A percentile compares a stretch with the other conserved stretches of the same genome.
These are phyloP conservation scores for Leptinotarsa haldemani DNA, from an alignment of 2,888 invertebrate species.

Conservation along the genomic window DNA sequence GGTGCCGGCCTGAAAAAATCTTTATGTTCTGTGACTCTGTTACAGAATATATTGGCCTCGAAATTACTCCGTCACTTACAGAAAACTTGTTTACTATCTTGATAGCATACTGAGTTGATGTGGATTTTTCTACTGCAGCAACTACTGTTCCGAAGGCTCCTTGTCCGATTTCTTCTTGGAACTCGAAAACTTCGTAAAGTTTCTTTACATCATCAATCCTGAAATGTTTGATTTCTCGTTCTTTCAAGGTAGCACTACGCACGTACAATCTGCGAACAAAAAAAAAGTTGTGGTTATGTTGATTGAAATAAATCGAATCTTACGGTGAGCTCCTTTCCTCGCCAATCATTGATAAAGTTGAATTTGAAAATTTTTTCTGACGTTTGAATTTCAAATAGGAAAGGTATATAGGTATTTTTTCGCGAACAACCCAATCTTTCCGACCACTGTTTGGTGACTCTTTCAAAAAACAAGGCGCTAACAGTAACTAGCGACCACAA, in stretches of 20 bases:
- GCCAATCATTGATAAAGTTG: conserved; percentile 1
- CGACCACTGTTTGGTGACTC: too few species aligned
- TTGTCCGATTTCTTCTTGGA: conserved; percentile 63
- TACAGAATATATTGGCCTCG: not conserved
- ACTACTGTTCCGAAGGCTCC: conserved; percentile 65
- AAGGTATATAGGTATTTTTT: not conserved
- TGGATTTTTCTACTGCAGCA: conserved; percentile 60
- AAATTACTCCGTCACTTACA: conserved; percentile 47
- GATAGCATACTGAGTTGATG: conserved; percentile 62
- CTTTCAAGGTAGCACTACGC: conserved; percentile 38
- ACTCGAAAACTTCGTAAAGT: conserved; percentile 59
- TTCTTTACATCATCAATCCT: conserved; percentile 59
- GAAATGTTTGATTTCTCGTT: conserved; percentile 60
- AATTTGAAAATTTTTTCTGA: conserved; percentile 2
- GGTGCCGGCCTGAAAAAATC: conserved; percentile 24
- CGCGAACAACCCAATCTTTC: not conserved
- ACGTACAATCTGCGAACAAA: not conserved
- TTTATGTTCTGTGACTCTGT: too few species aligned
- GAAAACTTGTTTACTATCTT: conserved; percentile 64
- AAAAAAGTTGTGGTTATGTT: not conserved
- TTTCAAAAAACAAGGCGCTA: too few species aligned
- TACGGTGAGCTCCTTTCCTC: not conserved
- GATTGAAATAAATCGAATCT: not conserved
- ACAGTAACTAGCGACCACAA: too few species aligned
- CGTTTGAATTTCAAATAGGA: not conserved